Percentiles rank a stretch among this genome's conserved stretches.
Conservation (phyloP, 2,888 invertebrate species). For the Stenoptilia bipunctidactyla region DNA sequence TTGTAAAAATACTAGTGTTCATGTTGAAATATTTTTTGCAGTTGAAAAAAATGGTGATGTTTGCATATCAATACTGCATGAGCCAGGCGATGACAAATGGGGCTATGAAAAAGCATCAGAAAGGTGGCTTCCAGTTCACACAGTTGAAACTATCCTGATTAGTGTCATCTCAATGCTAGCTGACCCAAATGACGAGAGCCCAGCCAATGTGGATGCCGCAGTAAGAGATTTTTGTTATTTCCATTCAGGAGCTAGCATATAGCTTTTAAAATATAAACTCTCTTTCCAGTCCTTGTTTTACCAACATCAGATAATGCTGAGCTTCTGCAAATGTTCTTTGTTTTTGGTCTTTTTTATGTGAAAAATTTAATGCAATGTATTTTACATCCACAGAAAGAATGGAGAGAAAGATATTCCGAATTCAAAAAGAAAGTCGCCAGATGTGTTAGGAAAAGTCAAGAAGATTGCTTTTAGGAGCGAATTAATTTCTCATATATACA, state of each 20-base stretch:
- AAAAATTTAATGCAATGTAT: slow-evolving; percentile 16
- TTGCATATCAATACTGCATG: slow-evolving; percentile 98
- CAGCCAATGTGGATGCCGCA: slow-evolving; percentile 99
- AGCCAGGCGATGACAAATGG: slow-evolving; percentile 99
- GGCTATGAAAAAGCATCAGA: slow-evolving; percentile 98
- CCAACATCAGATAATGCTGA: no score
- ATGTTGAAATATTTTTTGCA: no score
- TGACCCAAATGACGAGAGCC: slow-evolving; percentile 99
- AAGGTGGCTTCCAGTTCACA: slow-evolving; percentile 98
- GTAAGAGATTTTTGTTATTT: slow-evolving; percentile 70
- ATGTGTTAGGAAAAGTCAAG: slow-evolving; percentile 99
- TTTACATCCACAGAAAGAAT: slow-evolving; percentile 89
- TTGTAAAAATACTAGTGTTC: no score
- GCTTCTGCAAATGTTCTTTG: background rate
- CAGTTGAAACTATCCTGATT: slow-evolving; percentile 98
- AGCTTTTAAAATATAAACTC: no score
- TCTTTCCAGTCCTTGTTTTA: no score
- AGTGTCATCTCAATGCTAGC: slow-evolving; percentile 99
- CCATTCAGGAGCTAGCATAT: no score
- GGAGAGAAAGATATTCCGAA: slow-evolving; percentile 96
- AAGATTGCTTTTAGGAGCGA: slow-evolving; percentile 89
- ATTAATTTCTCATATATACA: slow-evolving; percentile 3
- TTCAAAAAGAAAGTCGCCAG: slow-evolving; percentile 98
- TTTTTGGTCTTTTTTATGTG: background rate
- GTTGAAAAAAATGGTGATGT: slow-evolving; percentile 97